Evolutionary conservation across 2,797 vertebrate species (phyloP).

Genomic region (Euphonia xanthogaster): DNA sequence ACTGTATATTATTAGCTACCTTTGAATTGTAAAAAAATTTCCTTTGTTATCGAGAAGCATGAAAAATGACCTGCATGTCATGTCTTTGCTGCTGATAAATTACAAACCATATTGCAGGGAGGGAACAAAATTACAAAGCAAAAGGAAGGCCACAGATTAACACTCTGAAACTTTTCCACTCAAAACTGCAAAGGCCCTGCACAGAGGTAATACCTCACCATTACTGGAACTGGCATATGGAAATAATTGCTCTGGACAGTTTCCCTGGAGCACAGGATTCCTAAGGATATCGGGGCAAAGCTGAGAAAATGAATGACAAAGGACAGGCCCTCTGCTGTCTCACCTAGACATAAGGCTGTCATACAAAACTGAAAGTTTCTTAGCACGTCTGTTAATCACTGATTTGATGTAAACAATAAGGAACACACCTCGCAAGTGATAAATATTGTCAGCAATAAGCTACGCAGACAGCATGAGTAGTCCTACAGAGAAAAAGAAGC

Average conservation of each 20-base stretch:
- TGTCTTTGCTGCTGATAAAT: not conserved
- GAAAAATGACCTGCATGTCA: not conserved
- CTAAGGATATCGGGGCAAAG: not conserved
- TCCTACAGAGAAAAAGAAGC: not conserved
- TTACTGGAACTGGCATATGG: not conserved
- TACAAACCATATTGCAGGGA: not conserved
- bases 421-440: not conserved
- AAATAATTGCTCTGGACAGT: not conserved
- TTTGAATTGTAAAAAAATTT: not conserved
- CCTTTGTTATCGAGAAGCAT: not conserved
- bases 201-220: not conserved
- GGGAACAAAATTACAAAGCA: not conserved
- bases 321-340: no score
- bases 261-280: not conserved
- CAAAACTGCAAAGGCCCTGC: not conserved
- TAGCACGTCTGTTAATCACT: accelerated
- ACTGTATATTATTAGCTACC: not conserved
- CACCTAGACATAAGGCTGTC: not conserved
- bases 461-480: not conserved
- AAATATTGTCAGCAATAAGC: not conserved
- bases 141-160: not conserved
- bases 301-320: not conserved
- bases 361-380: not conserved
- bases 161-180: not conserved
- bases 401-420: not conserved